Percentiles rank a stretch among this genome's conserved stretches.
These are phyloP conservation scores for Battus philenor DNA, from an alignment of 1,140 invertebrate genomes.

Conservation along the genomic window DNA sequence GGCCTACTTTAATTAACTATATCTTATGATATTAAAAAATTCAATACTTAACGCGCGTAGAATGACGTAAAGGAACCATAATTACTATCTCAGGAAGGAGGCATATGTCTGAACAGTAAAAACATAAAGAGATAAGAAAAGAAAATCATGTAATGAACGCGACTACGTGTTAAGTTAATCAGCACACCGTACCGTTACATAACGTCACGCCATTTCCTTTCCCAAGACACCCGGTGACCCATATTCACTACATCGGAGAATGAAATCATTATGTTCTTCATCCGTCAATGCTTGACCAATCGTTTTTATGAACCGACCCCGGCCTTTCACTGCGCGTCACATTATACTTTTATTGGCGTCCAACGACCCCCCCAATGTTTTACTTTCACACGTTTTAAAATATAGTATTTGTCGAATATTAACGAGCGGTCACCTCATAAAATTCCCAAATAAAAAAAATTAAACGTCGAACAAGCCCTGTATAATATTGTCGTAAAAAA, in stretches of 20 bases:
- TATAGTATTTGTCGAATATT: constrained; percentile 46
- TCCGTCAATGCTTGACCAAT: constrained; percentile 67
- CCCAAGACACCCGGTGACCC: constrained; percentile 63
- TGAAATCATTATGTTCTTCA: constrained; percentile 47
- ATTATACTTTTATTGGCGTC: constrained; percentile 44
- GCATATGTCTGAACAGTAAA: no score
- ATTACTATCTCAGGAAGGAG: no score
- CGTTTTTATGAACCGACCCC: constrained; percentile 52
- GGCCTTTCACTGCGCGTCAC: constrained; percentile 34
- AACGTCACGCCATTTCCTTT: constrained; percentile 48
- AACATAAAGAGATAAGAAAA: no score
- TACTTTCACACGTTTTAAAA: constrained; percentile 72
- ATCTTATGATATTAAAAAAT: no score
- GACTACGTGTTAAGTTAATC: no score
- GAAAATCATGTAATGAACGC: no score
- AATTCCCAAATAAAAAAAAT: constrained; percentile 42
- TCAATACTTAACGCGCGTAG: no score
- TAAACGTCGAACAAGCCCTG: constrained; percentile 13
- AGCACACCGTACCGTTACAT: constrained; percentile 3
- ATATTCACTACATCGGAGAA: constrained; percentile 53
- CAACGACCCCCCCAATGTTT: constrained; percentile 51
- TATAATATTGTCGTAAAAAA: constrained; percentile 37
- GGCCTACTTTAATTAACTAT: no score
- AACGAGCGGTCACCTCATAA: constrained; percentile 56
- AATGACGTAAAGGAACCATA: no score